Evolutionary conservation across 2,797 vertebrate species (phyloP), one percentile per base, ranked within the genome.

Genomic region (Buceros bicornis): DNA sequence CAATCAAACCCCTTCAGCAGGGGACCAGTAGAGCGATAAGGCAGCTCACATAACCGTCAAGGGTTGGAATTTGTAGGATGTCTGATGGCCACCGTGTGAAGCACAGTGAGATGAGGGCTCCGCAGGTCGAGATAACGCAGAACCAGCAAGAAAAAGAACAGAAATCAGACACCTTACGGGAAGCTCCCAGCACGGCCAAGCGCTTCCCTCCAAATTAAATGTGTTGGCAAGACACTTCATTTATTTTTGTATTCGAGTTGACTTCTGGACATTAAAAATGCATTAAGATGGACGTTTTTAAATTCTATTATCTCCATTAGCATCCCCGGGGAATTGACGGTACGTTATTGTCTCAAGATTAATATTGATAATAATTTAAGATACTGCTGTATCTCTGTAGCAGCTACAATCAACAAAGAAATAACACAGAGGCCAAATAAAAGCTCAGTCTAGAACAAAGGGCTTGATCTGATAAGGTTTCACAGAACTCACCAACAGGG

Each of bases 231-330:
- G 78, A 51, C 33, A n/a, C 8, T 77, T 71, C 60, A 67, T 93
- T 90, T 88, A 54, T 90, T 94, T 35, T 10, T 45, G 29, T 48
- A 81, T 81, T 80, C 37, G 89, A 79, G 48, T 57, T 87, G 89
- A 80, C 74, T 94, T 48, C 47, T 73, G 43, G 45, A 48, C 73
- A 92, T 93, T 85, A 95, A 93, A 96, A 93, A 94, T 60, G 60
- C 89, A 93, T 80, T 42, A 53, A 37, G 57, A 26, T 8, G 45
- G 48, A 35, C 26, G 37, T 60, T n/a, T 76, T 29, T 3, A 74
- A 86, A 71, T 78, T 53, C 65, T 72, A 42, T 89, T 71, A 48
- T 64, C 65, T 87, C 61, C 37, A 31, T 67, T 33, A 47, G 53
- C 31, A 53, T 66, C 82, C 87, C 91, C 56, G 8, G 0, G 91